Evolutionary conservation across 2,797 vertebrate species (phyloP), one percentile per base, ranked within the genome.

Genomic region (Pyrocephalus nanus): DNA sequence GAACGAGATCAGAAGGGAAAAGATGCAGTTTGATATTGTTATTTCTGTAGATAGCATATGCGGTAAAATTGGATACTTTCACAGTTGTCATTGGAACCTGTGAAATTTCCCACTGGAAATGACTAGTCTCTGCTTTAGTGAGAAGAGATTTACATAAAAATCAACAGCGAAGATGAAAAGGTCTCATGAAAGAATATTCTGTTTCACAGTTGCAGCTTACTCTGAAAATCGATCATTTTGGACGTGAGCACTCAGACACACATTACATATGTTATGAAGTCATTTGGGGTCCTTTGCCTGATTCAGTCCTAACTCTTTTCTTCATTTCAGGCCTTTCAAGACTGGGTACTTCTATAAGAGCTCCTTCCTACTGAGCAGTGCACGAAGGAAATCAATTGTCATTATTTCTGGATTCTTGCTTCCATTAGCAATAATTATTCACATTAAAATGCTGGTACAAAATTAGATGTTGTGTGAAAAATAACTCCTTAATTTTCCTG

Each of bases 401-500:
- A n/a, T 90, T 96, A 74, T 82, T 93, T 30, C 84, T 65, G 79
- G 64, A 54, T 90, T 78, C 61, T 80, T 86, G 45, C 55, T 84
- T 91, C 76, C 82, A 80, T 66, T 75, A 76, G 45, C 54, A 92
- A 74, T 91, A 95, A 95, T 90, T 94, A 95, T 93, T 86, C 50
- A 71, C 1, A 13, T 76, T 88, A 88, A 95, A 86, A 53, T 79
- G 90, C 40, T 78, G 21, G 32, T 71, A 74, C 75, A 92, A 95
- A 96, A 89, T 43, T 54, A 96, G 64, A 85, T 93, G 85, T 43
- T 78, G 85, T 94, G 64, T 94, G 51, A 53, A 95, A 96, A 94
- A 93, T 79, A 92, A 73, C 19, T 76, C 62, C 45, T 53, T 53
- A 30, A 30, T 30, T 53, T 53, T 53, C 29, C 51, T 1, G 4